Base-by-base conservation (phyloP, 2,888 invertebrate species). In the Caenorhabditis macrosperma region DNA sequence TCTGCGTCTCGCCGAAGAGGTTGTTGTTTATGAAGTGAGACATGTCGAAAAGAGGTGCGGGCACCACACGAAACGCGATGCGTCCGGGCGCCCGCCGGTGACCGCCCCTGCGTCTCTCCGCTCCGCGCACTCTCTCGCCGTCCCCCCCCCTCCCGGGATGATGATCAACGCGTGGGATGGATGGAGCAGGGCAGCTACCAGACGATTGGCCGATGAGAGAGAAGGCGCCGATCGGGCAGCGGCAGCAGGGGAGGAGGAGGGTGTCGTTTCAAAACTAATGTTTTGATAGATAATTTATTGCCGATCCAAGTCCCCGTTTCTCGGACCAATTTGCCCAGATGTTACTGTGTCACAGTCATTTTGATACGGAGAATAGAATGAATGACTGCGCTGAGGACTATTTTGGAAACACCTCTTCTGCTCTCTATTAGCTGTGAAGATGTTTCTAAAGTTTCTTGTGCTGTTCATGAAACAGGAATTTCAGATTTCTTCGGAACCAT, bases 21-120 rank as follows among this genome's bases (percentile, higher is more conserved):
- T 54, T 54, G 71, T 71, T 71, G 71, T 71, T 71, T 71, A 63
- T 63, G 71, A 72, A 64, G 72, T 64, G 72, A 72, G 44, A 72
- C 72, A 72, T 64, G 72, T 72, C 72, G 64, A 72, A 72, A 72
- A 63, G 57, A 38, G 52, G 41, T 44, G 55, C 55, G 50, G 48
- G 59, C 50, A 41, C 69, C 69, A 52, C 50, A 46, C 41, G 61
- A 61, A 60, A 72, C 50, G 60, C 30, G 69, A 59, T 35, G 57
- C 44, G 48, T 50, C 54, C 46, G 50, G 52, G 30, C 63, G 50
- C 44, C 38, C 20, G 52, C 17, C 48, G 38, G 22, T 63, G 61
- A 64, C 57, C 64, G 61, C 28, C 17, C 59, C 63, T 63, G 35
- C 30, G 63, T 55, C 57, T 72, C 57, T 38, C 38, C 46, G 44